These are phyloP conservation scores for Antennarius maculatus DNA, from an alignment of 2,797 vertebrate species.

Conservation along the genomic window DNA sequence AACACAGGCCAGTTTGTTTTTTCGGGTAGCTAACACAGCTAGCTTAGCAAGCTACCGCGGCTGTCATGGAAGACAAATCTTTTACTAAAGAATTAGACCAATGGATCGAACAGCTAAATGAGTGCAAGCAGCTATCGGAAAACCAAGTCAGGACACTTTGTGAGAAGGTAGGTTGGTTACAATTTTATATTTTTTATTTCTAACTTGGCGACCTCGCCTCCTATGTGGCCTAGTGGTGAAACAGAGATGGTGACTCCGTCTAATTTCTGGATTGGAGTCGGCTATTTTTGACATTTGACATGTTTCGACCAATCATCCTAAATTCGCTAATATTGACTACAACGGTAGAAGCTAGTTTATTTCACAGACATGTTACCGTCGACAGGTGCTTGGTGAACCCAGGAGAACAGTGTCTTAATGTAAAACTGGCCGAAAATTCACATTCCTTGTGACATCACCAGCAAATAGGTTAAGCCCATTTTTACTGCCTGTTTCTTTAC, in stretches of 20 bases:
- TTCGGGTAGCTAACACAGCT: constrained; percentile 64
- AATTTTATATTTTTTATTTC: background rate
- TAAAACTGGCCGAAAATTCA: constrained; percentile 25
- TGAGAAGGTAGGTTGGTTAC: constrained; percentile 87
- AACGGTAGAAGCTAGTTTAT: rapidly evolving
- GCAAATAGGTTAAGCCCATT: constrained; percentile 41
- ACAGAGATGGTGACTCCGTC: constrained; percentile 42
- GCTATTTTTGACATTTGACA: constrained; percentile 11
- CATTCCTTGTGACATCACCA: constrained; percentile 16
- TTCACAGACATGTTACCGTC: rapidly evolving
- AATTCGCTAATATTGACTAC: rapidly evolving
- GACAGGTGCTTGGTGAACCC: rapidly evolving
- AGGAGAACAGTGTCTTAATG: rapidly evolving
- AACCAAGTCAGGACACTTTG: constrained; percentile 96
- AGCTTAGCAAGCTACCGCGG: constrained; percentile 62
- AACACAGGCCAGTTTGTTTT: constrained; percentile 58
- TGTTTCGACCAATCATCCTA: constrained; percentile 18
- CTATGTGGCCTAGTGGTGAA: constrained; percentile 39
- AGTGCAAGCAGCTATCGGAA: constrained; percentile 96
- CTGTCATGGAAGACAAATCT: constrained; percentile 88
- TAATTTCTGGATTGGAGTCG: constrained; percentile 56
- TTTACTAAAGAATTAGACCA: constrained; percentile 94
- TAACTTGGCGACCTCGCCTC: constrained; percentile 5
- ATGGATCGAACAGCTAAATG: constrained; percentile 96
- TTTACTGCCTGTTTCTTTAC: constrained; percentile 6